These are phyloP conservation scores for Eilema caniola DNA, from an alignment of 2,888 invertebrate genomes.

Conservation along the genomic window DNA sequence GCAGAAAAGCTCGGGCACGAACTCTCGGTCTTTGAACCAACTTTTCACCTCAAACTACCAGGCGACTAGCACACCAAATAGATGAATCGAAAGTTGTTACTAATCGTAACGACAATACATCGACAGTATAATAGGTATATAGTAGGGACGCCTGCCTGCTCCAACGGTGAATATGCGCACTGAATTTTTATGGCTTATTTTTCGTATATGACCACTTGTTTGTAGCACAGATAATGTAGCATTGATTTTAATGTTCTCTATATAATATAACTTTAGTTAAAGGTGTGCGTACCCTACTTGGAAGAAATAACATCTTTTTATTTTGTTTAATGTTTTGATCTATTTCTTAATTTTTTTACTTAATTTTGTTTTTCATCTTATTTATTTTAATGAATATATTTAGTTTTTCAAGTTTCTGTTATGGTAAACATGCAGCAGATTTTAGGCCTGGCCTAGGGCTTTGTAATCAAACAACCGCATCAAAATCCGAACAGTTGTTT, in stretches of 20 bases:
- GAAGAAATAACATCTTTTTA: neutral
- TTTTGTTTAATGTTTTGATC: no score
- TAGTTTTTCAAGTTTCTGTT: no score
- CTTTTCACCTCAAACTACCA: slow-evolving; percentile 30
- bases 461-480: no score
- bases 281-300: neutral
- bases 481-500: no score
- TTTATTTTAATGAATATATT: no score
- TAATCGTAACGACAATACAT: slow-evolving; percentile 12
- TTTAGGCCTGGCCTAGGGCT: no score
- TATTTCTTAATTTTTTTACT: no score
- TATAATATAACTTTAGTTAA: neutral
- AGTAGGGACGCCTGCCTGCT: neutral
- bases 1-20: no score
- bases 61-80: slow-evolving; percentile 30
- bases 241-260: neutral
- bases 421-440: neutral
- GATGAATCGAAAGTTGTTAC: slow-evolving; percentile 11
- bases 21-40: neutral
- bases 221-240: slow-evolving; percentile 4
- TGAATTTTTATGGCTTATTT: slow-evolving; percentile 6
- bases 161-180: slow-evolving; percentile 1
- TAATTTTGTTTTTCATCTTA: no score
- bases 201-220: neutral
- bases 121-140: neutral